Evolutionary conservation across 2,888 invertebrate species (phyloP).

Genomic region (Phengaris alcon): DNA sequence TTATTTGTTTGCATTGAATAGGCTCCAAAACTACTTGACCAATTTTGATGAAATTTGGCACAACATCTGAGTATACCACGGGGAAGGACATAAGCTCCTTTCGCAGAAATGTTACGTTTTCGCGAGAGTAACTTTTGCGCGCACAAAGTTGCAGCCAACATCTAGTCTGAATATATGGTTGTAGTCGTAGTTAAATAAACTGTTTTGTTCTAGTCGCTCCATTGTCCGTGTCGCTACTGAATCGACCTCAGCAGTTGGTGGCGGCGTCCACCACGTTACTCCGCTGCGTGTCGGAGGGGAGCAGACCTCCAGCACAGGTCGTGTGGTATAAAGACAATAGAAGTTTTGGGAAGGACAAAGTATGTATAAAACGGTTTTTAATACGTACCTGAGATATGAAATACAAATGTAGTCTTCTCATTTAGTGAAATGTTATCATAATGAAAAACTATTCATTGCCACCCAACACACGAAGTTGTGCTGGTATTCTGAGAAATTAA

Average conservation of each 20-base stretch:
- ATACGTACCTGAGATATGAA: too few relatives aligned
- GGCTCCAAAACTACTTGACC: too few relatives aligned
- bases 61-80: too few relatives aligned
- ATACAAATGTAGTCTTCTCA: background rate
- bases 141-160: too few relatives aligned
- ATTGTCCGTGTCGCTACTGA: conserved; percentile 85
- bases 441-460: background rate
- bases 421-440: background rate
- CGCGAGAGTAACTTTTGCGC: too few relatives aligned
- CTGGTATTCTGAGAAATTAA: background rate
- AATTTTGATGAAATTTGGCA: too few relatives aligned
- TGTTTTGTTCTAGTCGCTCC: conserved; percentile 84
- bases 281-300: conserved; percentile 90
- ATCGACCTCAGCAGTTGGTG: conserved; percentile 86
- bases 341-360: conserved; percentile 85
- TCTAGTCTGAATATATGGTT: too few relatives aligned
- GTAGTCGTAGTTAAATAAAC: background rate
- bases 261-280: conserved; percentile 87
- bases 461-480: background rate
- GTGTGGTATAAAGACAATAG: conserved; percentile 90
- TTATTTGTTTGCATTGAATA: too few relatives aligned
- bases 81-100: too few relatives aligned
- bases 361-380: conserved; percentile 56
- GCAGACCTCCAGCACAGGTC: conserved; percentile 90
- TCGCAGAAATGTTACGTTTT: too few relatives aligned